Percentiles rank a stretch among this genome's conserved stretches.
phyloP scores from a whole-genome alignment of 2,113 vertebrate species.

The Rattus norvegicus region DNA sequence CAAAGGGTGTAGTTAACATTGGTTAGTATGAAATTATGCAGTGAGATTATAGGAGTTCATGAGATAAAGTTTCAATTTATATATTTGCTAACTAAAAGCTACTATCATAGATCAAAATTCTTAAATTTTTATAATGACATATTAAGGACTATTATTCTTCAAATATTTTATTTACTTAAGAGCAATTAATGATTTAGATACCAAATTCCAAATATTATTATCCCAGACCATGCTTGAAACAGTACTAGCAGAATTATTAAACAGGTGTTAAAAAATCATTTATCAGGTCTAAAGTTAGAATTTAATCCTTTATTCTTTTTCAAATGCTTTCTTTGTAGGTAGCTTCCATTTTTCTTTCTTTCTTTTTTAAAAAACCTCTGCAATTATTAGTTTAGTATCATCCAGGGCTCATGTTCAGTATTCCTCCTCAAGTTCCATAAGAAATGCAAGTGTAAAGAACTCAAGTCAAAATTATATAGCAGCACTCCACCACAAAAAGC shows the following conservation, averaged over 20 bases:
- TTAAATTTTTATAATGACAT: not conserved
- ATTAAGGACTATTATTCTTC: not conserved
- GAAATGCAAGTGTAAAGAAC: no score
- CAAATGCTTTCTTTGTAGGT: not conserved
- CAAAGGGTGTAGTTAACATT: not conserved
- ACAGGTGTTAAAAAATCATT: not conserved
- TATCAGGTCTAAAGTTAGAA: not conserved
- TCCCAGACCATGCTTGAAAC: not conserved
- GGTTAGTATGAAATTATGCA: not conserved
- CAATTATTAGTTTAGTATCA: no score
- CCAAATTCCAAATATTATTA: not conserved
- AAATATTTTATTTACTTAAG: conserved; percentile 11
- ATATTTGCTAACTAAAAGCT: not conserved
- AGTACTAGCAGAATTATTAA: not conserved
- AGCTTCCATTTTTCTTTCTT: not conserved
- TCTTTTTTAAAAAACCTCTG: no score
- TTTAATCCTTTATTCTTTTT: not conserved
- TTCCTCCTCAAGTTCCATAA: no score
- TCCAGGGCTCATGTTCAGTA: no score
- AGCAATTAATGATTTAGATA: not conserved
- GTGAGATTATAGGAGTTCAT: not conserved
- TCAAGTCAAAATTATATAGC: no score
- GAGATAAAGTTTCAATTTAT: not conserved
- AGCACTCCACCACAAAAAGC: no score
- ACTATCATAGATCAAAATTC: not conserved